Evolutionary conservation across 2,113 vertebrate genomes (phyloP).

Genomic region (Stegostoma tigrinum): DNA sequence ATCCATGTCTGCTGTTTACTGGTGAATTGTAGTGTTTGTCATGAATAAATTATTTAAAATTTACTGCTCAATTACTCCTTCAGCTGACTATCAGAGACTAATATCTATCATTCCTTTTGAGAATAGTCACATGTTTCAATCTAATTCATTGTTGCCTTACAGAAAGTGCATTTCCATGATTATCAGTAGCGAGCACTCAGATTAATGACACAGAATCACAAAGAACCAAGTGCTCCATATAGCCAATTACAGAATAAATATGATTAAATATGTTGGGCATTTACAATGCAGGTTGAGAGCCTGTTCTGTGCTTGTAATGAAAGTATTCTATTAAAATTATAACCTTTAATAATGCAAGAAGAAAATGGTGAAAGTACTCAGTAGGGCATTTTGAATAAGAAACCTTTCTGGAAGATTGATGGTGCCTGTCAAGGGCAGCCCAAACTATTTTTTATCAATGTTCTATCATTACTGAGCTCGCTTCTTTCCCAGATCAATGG

Average conservation of each 20-base stretch:
- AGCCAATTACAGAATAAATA: not conserved
- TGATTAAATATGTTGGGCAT: not conserved
- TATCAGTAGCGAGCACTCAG: not conserved
- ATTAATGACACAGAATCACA: slow-evolving; percentile 13
- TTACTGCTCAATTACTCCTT: not conserved
- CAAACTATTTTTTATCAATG: not conserved
- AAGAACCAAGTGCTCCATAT: not conserved
- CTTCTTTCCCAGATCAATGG: not conserved
- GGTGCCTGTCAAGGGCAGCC: not conserved
- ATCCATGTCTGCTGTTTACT: not conserved
- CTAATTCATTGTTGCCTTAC: not conserved
- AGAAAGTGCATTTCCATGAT: slow-evolving; percentile 14
- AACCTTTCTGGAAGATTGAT: not conserved
- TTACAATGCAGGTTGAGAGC: not conserved
- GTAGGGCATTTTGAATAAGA: not conserved
- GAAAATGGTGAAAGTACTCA: not conserved
- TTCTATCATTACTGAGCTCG: not conserved
- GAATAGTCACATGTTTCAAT: not conserved
- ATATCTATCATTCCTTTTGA: not conserved
- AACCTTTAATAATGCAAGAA: not conserved
- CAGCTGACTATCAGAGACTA: not conserved
- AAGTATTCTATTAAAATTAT: slow-evolving; percentile 1
- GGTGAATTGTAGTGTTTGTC: not conserved
- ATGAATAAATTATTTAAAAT: slow-evolving; percentile 5
- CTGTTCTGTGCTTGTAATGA: not conserved